These are phyloP conservation scores for Cyaniris semiargus DNA, from an alignment of 2,888 invertebrate genomes.

Conservation along the genomic window DNA sequence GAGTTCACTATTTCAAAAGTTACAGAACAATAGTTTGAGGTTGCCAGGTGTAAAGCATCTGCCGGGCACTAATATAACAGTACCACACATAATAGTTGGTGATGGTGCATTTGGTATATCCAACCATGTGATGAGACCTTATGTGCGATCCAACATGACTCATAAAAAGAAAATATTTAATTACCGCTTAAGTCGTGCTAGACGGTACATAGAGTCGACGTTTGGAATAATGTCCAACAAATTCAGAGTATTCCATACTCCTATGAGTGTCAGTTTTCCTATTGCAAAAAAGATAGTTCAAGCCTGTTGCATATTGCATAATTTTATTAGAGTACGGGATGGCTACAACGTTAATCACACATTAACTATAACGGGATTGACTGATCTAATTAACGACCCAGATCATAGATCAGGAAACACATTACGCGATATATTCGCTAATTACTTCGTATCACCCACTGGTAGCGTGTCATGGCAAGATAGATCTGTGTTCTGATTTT, in stretches of 20 bases:
- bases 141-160: conserved; percentile 36
- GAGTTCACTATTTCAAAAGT: conserved; percentile 34
- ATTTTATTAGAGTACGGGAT: conserved; percentile 30
- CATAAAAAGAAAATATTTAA: conserved; percentile 39
- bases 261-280: conserved; percentile 27
- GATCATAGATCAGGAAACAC: conserved; percentile 28
- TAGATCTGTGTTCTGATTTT: conserved; percentile 28
- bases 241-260: conserved; percentile 32
- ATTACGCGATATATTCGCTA: conserved; percentile 26
- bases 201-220: conserved; percentile 39
- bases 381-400: not conserved
- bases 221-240: conserved; percentile 36
- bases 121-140: conserved; percentile 36
- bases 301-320: conserved; percentile 30
- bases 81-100: conserved; percentile 35
- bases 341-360: conserved; percentile 23
- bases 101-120: conserved; percentile 40
- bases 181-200: conserved; percentile 38
- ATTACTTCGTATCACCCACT: not conserved
- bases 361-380: conserved; percentile 24
- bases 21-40: conserved; percentile 34
- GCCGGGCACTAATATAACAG: conserved; percentile 33
- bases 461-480: not conserved
- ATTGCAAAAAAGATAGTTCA: conserved; percentile 31
- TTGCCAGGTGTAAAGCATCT: conserved; percentile 35